Evolutionary conservation across 2,888 invertebrate genomes (phyloP), one percentile per base, ranked within the genome.

Genomic region (Argynnis bischoffii): DNA sequence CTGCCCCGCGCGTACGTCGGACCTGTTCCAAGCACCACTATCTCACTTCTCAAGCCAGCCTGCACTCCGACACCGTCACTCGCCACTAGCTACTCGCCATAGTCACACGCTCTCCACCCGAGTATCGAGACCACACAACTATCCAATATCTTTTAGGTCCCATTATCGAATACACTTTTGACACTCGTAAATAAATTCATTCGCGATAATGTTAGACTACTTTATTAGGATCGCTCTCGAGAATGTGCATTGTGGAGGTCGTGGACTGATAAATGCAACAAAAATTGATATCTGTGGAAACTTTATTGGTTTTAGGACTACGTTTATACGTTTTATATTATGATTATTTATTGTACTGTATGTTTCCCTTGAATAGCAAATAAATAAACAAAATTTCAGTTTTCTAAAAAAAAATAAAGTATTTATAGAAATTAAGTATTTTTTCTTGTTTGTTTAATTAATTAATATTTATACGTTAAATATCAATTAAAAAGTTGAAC

Each of bases 1-100:
- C 79, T 77, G 78, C 79, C 79, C 80, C 80, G 81, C 80, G 80
- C 89, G 83, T 89, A 90, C 89, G 89, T 82, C 85, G 83, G 89
- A 88, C 90, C 90, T 82, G 89, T 89, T 88, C 88, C 83, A 71
- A 76, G 83, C 85, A 84, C 86, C 86, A 84, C 86, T 85, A 69
- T 70, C 72, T 67, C 66, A 60, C 66, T 65, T 60, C 73, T 67
- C 66, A 57, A 60, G 53, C 85, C 67, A 69, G 83, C 83, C 75
- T 77, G 69, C 74, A 67, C 72, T 67, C 13, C 67, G 64, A 66
- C 75, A 70, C 70, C 72, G 73, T 71, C 72, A 79, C 77, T 74
- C 74, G 74, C 77, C 76, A 64, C 63, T 56, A 65, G 59, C 55
- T 66, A 61, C 35, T 41, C 53, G 51, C 41, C 53, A 41, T 41